phyloP scores from a whole-genome alignment of 2,797 vertebrate species.

The Chelon auratus region DNA sequence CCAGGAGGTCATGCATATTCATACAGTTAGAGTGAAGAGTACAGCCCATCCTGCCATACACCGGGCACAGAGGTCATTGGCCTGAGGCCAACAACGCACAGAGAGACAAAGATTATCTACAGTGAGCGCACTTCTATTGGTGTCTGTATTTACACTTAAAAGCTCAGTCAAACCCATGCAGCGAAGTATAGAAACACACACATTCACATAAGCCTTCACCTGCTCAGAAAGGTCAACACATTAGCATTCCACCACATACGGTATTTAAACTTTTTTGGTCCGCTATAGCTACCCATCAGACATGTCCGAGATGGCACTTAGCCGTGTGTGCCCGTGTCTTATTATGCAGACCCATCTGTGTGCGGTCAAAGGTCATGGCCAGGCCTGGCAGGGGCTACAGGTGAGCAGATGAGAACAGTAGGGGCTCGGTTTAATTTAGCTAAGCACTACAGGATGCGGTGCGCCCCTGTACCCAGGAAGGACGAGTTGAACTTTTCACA shows the following conservation, averaged over 20 bases:
- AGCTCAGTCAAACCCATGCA: slow-evolving; percentile 59
- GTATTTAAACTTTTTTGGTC: slow-evolving; percentile 51
- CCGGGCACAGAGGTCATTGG: slow-evolving; percentile 72
- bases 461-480: slow-evolving; percentile 72
- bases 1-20: slow-evolving; percentile 91
- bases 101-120: slow-evolving; percentile 58
- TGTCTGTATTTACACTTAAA: slow-evolving; percentile 73
- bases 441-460: slow-evolving; percentile 76
- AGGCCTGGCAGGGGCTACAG: slow-evolving; percentile 83
- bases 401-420: slow-evolving; percentile 88
- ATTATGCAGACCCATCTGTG: slow-evolving; percentile 89
- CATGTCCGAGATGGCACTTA: slow-evolving; percentile 73
- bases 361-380: slow-evolving; percentile 81
- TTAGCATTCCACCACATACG: slow-evolving; percentile 60
- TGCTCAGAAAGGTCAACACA: slow-evolving; percentile 70
- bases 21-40: slow-evolving; percentile 76
- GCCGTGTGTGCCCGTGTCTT: slow-evolving; percentile 74
- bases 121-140: slow-evolving; percentile 49
- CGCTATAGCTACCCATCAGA: slow-evolving; percentile 70
- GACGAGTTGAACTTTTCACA: slow-evolving; percentile 83
- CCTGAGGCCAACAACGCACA: slow-evolving; percentile 67
- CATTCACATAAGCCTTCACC: slow-evolving; percentile 54
- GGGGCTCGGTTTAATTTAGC: slow-evolving; percentile 91
- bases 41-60: slow-evolving; percentile 65
- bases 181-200: slow-evolving; percentile 56